Conservation (phyloP, 1,140 invertebrate species). For the Achatina immaculata region DNA sequence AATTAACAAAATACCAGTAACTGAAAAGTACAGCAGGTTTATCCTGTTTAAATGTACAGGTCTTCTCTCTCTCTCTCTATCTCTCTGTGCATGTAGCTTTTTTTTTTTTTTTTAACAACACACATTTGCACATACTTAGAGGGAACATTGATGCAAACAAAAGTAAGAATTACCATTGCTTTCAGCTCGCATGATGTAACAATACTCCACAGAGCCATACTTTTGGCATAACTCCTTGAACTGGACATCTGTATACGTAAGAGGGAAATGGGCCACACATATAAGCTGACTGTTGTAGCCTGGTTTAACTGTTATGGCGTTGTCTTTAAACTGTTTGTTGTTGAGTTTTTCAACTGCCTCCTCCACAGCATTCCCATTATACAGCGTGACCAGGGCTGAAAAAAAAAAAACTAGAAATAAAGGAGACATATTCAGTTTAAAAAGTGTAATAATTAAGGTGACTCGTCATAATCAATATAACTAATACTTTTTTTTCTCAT, state of each 20-base stretch:
- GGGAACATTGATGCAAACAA: slow-evolving; percentile 2
- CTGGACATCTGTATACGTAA: slow-evolving; percentile 71
- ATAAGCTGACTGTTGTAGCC: slow-evolving; percentile 74
- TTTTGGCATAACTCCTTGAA: slow-evolving; percentile 72
- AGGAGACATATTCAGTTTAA: background rate
- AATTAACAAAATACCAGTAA: too few species aligned
- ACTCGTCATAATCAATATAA: background rate
- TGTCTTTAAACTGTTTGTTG: slow-evolving; percentile 55
- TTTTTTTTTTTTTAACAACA: too few species aligned
- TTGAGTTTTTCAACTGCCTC: slow-evolving; percentile 52
- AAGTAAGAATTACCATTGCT: slow-evolving; percentile 69
- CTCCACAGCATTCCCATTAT: slow-evolving; percentile 52
- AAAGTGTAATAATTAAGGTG: background rate
- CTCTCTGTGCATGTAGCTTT: too few species aligned
- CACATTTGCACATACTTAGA: too few species aligned
- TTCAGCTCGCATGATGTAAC: slow-evolving; percentile 75
- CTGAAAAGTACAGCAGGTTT: too few species aligned
- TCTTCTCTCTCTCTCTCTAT: too few species aligned
- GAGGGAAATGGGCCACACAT: slow-evolving; percentile 75
- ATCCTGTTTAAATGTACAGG: too few species aligned
- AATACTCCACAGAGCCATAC: slow-evolving; percentile 73
- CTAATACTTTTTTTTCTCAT: background rate
- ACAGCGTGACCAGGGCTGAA: slow-evolving; percentile 56
- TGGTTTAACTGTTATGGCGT: slow-evolving; percentile 65
- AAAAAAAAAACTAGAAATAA: slow-evolving; percentile 21